phyloP scores from a whole-genome alignment of 2,113 vertebrate species.

The Bostrychus sinensis region DNA sequence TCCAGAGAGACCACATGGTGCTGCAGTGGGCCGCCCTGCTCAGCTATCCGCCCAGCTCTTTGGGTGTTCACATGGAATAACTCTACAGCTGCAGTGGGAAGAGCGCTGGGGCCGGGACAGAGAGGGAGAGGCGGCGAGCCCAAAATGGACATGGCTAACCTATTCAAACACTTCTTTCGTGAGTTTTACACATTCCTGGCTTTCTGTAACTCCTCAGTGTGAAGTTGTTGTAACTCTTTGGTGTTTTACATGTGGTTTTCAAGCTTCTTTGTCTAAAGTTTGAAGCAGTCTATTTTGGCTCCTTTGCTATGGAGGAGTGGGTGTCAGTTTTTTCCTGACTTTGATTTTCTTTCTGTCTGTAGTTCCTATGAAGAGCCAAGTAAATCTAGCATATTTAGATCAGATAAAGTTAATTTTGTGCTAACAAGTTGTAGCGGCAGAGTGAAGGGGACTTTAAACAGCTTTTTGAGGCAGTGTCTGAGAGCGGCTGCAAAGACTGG shows the following conservation, averaged over 20 bases:
- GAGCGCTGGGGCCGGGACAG: slow-evolving; percentile 71
- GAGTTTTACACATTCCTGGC: slow-evolving; percentile 75
- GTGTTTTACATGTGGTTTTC: slow-evolving; percentile 1
- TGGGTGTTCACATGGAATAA: slow-evolving; percentile 82
- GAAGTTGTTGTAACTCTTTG: slow-evolving; percentile 20
- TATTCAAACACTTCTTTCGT: slow-evolving; percentile 90
- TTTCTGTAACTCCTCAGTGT: slow-evolving; percentile 10
- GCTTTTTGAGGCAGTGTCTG: slow-evolving; percentile 42
- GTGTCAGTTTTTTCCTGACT: slow-evolving; percentile 9
- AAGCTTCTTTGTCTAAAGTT: slow-evolving; percentile 42
- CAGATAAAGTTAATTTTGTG: slow-evolving; percentile 37
- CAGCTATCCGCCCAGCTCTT: slow-evolving; percentile 63
- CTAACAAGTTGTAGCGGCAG: slow-evolving; percentile 57
- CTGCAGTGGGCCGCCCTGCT: slow-evolving; percentile 73
- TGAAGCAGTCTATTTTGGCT: slow-evolving; percentile 18
- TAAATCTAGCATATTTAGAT: slow-evolving; percentile 26
- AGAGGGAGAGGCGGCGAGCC: slow-evolving; percentile 70
- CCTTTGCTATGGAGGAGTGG: slow-evolving; percentile 11
- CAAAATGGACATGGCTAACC: slow-evolving; percentile 88
- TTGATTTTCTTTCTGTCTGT: slow-evolving; percentile 27
- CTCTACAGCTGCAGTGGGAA: slow-evolving; percentile 80
- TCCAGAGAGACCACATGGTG: slow-evolving; percentile 78
- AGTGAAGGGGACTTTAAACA: slow-evolving; percentile 35
- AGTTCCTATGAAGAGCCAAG: slow-evolving; percentile 3
- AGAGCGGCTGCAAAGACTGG: slow-evolving; percentile 65